phyloP scores from a whole-genome alignment of 2,797 vertebrate genomes.

The Novumbra hubbsi region DNA sequence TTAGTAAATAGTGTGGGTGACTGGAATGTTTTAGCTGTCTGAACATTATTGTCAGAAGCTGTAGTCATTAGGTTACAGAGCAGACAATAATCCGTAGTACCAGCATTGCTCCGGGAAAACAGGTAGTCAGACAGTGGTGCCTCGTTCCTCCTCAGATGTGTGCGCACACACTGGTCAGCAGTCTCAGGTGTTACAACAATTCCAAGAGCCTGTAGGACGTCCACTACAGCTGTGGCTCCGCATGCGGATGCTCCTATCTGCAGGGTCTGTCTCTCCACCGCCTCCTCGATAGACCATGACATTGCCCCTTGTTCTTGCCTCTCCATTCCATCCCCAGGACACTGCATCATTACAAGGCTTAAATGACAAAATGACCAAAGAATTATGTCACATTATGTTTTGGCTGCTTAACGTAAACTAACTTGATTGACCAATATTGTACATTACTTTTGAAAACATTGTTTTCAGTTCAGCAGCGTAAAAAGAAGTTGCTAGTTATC shows the following conservation, averaged over 20 bases:
- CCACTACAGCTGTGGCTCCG: conserved; percentile 76
- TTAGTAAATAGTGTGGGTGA: neutral
- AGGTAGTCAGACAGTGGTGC: conserved; percentile 71
- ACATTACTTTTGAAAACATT: too few relatives aligned
- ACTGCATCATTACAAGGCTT: neutral
- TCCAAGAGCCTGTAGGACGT: conserved; percentile 72
- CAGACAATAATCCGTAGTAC: conserved; percentile 41
- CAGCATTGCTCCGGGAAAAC: conserved; percentile 74
- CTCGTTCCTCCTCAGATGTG: conserved; percentile 69
- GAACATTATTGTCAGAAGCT: neutral
- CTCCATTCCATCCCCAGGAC: conserved; percentile 14
- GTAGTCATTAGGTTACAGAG: neutral
- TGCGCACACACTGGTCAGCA: conserved; percentile 68
- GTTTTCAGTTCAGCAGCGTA: too few relatives aligned
- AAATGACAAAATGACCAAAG: neutral
- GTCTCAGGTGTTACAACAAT: conserved; percentile 59
- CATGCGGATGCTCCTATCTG: conserved; percentile 77
- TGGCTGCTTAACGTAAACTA: neutral
- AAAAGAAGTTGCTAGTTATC: too few relatives aligned
- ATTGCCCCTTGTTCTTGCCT: conserved; percentile 52
- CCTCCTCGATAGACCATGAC: conserved; percentile 76
- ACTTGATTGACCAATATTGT: too few relatives aligned
- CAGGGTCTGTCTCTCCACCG: conserved; percentile 70
- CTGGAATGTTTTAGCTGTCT: neutral
- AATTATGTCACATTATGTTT: neutral